Evolutionary conservation across 2,888 invertebrate species (phyloP).

Genomic region (Microctonus aethiopoides): DNA sequence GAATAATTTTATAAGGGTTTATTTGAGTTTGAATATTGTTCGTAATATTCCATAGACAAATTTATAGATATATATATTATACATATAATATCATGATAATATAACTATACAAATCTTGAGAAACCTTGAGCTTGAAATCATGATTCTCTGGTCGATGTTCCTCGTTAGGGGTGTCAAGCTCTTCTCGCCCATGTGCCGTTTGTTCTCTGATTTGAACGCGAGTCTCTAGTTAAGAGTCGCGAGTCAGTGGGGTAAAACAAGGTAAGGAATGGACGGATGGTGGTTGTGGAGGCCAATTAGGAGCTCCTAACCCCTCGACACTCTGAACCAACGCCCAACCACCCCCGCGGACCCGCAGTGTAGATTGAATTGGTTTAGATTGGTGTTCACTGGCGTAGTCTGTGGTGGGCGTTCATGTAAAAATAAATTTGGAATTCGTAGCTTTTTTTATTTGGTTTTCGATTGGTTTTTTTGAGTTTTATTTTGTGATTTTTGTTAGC

Average conservation of each 20-base stretch:
- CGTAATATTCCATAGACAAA: too few species aligned
- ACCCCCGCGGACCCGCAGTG: conserved; percentile 53
- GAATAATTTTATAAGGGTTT: too few species aligned
- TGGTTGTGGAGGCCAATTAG: conserved; percentile 59
- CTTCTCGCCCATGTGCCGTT: conserved; percentile 42
- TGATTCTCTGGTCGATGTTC: conserved; percentile 20
- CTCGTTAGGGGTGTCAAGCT: conserved; percentile 46
- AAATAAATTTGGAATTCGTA: background rate
- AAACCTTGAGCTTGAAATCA: conserved; percentile 5
- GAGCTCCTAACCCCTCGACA: conserved; percentile 54
- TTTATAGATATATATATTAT: too few species aligned
- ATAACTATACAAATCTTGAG: conserved; percentile 19
- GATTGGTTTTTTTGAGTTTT: too few species aligned
- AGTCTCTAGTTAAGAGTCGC: conserved; percentile 51
- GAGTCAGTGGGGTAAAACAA: conserved; percentile 39
- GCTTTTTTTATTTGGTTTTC: too few species aligned
- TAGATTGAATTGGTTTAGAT: conserved; percentile 61
- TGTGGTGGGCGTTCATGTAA: conserved; percentile 25
- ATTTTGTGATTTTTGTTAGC: too few species aligned
- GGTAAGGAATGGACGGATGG: conserved; percentile 50
- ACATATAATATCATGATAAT: too few species aligned
- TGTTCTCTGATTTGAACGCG: conserved; percentile 48
- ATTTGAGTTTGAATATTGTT: too few species aligned
- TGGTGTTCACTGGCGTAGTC: conserved; percentile 52
- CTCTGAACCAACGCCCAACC: conserved; percentile 50